Percentiles rank a stretch among this genome's conserved stretches.
phyloP scores from a whole-genome alignment of 2,113 vertebrate species.

The Nycticorax nycticorax region DNA sequence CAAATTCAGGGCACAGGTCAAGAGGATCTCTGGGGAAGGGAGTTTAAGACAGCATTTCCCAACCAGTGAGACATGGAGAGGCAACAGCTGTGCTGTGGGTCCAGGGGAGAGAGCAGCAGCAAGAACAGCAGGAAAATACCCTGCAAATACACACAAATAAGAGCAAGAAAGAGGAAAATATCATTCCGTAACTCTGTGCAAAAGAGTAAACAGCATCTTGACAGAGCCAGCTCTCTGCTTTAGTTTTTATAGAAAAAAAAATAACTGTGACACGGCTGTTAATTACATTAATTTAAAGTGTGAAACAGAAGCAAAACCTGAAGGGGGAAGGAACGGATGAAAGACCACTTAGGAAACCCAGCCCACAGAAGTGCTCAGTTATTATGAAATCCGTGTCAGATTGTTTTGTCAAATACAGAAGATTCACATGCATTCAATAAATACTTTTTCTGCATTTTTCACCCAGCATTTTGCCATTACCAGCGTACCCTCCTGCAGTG shows the following conservation, averaged over 20 bases:
- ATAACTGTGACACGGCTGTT: neutral
- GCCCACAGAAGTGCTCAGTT: neutral
- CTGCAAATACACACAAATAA: neutral
- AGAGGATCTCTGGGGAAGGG: conserved; percentile 63
- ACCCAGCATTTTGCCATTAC: neutral
- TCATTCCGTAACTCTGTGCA: neutral
- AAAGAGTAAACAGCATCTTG: neutral
- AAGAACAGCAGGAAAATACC: conserved; percentile 42
- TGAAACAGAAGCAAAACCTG: neutral
- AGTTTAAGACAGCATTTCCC: conserved; percentile 65
- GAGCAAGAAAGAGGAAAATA: neutral
- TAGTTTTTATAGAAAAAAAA: neutral
- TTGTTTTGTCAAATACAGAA: neutral
- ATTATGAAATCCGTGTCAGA: neutral
- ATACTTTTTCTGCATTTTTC: neutral
- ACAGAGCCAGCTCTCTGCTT: neutral
- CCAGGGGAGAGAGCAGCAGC: conserved; percentile 21
- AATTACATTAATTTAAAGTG: neutral
- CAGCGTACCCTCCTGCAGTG: neutral
- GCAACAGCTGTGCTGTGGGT: conserved; percentile 65
- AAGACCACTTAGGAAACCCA: neutral
- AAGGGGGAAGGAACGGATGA: neutral
- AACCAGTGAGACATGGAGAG: conserved; percentile 59
- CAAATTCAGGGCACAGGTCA: conserved; percentile 68
- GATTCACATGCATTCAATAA: neutral